Evolutionary conservation across 2,797 vertebrate species (phyloP).

Genomic region (Protonibea diacanthus): DNA sequence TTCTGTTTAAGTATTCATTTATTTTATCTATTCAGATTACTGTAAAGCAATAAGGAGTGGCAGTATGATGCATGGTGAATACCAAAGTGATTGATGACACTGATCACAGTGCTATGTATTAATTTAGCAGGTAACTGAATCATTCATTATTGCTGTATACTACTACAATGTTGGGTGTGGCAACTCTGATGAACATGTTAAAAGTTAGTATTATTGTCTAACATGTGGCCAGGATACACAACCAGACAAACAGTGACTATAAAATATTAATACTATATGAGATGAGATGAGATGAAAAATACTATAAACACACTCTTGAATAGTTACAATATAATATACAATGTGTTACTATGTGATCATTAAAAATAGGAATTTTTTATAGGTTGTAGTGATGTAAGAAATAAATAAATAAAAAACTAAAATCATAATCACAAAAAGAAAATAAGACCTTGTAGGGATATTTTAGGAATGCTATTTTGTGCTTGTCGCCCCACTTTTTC

Average conservation of each 20-base stretch:
- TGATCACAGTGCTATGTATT: neutral
- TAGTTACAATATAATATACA: neutral
- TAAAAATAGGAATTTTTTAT: neutral
- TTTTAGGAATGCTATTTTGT: neutral
- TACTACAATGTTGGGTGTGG: constrained; percentile 2
- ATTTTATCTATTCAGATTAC: constrained; percentile 17
- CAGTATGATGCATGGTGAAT: neutral
- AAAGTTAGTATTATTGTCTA: too few relatives aligned
- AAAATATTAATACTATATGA: neutral
- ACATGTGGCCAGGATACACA: neutral
- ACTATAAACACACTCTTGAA: neutral
- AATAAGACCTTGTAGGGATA: neutral
- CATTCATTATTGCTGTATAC: neutral
- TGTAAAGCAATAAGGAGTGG: constrained; percentile 11
- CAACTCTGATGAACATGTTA: neutral
- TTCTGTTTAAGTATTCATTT: constrained; percentile 34
- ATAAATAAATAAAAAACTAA: neutral
- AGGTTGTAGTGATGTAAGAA: neutral
- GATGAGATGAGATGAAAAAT: too few relatives aligned
- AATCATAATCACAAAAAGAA: neutral
- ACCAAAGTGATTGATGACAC: neutral
- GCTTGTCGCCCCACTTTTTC: neutral
- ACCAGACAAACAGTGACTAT: neutral
- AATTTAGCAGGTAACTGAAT: neutral
- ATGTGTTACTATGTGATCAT: neutral